Evolutionary conservation across 1,140 invertebrate genomes (phyloP).

Genomic region (Drosophila rufa): DNA sequence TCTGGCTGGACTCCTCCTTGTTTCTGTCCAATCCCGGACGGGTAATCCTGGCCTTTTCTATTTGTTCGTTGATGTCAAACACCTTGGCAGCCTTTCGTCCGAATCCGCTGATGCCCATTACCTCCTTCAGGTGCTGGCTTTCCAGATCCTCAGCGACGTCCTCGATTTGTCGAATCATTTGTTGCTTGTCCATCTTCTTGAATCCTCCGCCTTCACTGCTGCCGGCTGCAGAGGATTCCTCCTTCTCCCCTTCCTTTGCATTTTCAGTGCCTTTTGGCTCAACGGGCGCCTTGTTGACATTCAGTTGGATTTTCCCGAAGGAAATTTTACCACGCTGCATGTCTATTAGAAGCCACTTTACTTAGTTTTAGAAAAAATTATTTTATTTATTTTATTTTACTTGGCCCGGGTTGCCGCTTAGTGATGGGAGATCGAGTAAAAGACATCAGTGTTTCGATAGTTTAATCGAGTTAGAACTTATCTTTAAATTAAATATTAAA

Average conservation of each 20-base stretch:
- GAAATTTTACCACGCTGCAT: conserved; percentile 85
- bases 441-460: neutral
- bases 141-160: conserved; percentile 90
- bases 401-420: neutral
- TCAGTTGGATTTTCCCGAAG: conserved; percentile 87
- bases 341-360: neutral
- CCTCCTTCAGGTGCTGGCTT: conserved; percentile 88
- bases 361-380: neutral
- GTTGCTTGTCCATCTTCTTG: conserved; percentile 87
- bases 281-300: conserved; percentile 77
- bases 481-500: neutral
- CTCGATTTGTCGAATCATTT: conserved; percentile 87
- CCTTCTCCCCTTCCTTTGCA: conserved; percentile 21
- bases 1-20: conserved; percentile 10
- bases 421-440: neutral
- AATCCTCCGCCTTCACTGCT: conserved; percentile 86
- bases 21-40: conserved; percentile 29
- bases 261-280: conserved; percentile 51
- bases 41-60: conserved; percentile 71
- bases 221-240: conserved; percentile 20
- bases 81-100: conserved; percentile 92
- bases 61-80: conserved; percentile 88
- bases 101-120: conserved; percentile 92
- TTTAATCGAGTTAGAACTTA: neutral
- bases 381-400: neutral